Conservation (phyloP, 2,797 vertebrate genomes). For the Arnoldichthys spilopterus region DNA sequence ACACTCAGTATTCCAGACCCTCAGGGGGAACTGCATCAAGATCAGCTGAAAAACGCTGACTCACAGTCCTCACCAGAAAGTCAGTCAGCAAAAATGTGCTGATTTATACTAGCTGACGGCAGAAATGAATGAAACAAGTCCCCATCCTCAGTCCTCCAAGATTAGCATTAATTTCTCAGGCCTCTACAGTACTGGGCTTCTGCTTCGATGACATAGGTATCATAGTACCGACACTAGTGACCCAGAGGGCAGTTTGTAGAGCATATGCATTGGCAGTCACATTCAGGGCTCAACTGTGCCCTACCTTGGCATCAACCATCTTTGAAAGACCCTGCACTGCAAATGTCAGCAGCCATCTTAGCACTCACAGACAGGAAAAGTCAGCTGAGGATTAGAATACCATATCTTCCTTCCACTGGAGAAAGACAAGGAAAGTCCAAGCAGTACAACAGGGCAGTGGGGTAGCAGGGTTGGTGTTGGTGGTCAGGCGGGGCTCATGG, state of each 20-base stretch:
- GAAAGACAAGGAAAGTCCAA: conserved; percentile 23
- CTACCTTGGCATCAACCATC: background rate
- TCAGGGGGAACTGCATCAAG: conserved; percentile 12
- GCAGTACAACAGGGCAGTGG: conserved; percentile 36
- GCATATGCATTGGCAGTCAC: conserved; percentile 13
- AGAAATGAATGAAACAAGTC: conserved; percentile 18
- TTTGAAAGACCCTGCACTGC: background rate
- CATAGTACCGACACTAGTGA: conserved; percentile 10
- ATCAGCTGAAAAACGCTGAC: conserved; percentile 11
- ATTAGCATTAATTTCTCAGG: conserved; percentile 23
- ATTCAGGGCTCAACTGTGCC: background rate
- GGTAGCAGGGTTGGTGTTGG: conserved; percentile 34
- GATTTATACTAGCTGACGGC: conserved; percentile 12
- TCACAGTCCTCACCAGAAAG: background rate
- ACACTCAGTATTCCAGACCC: conserved; percentile 11
- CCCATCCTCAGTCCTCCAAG: conserved; percentile 24
- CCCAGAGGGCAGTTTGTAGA: background rate
- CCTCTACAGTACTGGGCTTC: background rate
- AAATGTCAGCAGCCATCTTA: background rate
- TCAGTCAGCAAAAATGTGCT: conserved; percentile 22
- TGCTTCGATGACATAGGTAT: background rate
- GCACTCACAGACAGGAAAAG: conserved; percentile 1
- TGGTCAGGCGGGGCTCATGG: conserved; percentile 46
- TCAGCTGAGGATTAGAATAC: conserved; percentile 29
- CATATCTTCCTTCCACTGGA: conserved; percentile 22